Base-by-base conservation (phyloP, 2,797 vertebrate species). In the Anas bernieri region DNA sequence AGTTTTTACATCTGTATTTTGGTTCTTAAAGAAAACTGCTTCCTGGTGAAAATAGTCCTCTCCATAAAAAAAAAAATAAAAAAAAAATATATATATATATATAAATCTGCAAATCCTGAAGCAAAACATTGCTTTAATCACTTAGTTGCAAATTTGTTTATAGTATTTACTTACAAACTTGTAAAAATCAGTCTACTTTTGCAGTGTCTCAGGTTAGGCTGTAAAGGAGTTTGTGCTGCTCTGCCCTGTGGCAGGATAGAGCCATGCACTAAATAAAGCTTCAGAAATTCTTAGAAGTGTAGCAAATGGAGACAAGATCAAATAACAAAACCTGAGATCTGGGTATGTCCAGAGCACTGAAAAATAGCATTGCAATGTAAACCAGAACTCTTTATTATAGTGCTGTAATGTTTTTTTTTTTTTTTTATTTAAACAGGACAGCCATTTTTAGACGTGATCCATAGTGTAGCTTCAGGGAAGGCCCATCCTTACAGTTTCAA, bases 151-250 rank as follows among this genome's bases (percentile, higher is more conserved):
- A 59, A 5, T 39, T 79, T 94, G 33, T 85, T 96, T 95, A 86
- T 58, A 59, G n/a, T 91, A 91, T 77, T 52, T 89, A 93, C 94
- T 91, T 86, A 96, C 78, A 95, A 95, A 45, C 56, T 86, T 90
- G 80, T 75, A 77, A 95, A 81, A 87, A 66, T 87, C 41, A 58
- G 31, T 86, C 82, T 93, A 33, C 41, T 15, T 77, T 94, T 95
- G 78, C 50, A 69, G 61, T 74, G 85, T 88, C 81, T 95, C 50
- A 83, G 85, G 84, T 35, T 96, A 91, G 94, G 75, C 87, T 96
- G 87, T 77, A 87, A 97, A 94, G 83, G 76, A 94, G 31, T 89
- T 95, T 90, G 76, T 91, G 90, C 94, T 93, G 67, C 88, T 92
- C 85, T 83, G 74, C 33, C 61, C 31, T 13, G 54, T 89, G 90